Evolutionary conservation across 1,140 invertebrate genomes (phyloP), one percentile per base, ranked within the genome.

Genomic region (Trichonephila clavata): DNA sequence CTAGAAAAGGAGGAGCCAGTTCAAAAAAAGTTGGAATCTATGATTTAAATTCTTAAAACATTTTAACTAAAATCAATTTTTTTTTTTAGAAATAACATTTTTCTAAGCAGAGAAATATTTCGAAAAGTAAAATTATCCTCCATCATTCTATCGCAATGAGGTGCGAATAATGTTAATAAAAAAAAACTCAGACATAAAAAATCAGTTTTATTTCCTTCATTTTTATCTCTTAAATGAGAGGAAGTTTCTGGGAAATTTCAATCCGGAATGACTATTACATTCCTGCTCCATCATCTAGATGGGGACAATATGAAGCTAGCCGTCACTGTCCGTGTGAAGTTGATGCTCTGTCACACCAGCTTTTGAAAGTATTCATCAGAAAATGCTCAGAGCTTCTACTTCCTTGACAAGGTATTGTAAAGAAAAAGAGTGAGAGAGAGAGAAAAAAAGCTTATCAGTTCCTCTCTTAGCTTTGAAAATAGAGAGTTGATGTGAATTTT

Each of bases 351-450:
- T 63, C 86, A 87, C 59, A 39, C 86, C 59, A 65, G 27, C 86
- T 87, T 87, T 87, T 63, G 61, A 61, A 61, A 87, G 86, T 61
- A 63, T 87, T 87, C 86, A 63, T 87, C 86, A 63, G 21, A 87
- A 39, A 63, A 87, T 61, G 86, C 61, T 87, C 59, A 87, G 86
- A 87, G 86, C 86, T 63, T 87, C 86, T 57, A 57, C 27, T 39
- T 63, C 32, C 86, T 39, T 87, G 86, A 87, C 86, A 87, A 87
- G 86, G 86, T 87, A 87, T 87, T 87, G 86, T 87, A 63, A 87
- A 32, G 60, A 39, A 39, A 87, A 81, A 32, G 50, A 50, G 50
- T 24, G 32, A 39, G 32, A 32, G 32, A 39, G 32, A 39, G 32
- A 24, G 14, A 16, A 87, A 87, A 87, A 87, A 87, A 63, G n/a